These are phyloP conservation scores for Microplitis manilae DNA, from an alignment of 2,888 invertebrate genomes.

Conservation along the genomic window DNA sequence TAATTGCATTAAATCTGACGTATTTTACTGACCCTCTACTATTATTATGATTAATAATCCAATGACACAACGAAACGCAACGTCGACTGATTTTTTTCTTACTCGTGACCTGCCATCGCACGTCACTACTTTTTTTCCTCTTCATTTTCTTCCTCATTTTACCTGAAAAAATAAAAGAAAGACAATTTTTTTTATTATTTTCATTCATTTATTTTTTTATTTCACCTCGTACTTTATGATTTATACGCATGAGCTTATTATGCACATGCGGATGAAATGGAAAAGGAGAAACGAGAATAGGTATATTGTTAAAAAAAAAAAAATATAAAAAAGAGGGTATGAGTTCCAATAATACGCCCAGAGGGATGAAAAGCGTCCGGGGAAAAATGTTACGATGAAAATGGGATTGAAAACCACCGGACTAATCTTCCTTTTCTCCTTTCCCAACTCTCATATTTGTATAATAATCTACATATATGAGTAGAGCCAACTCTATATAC, in stretches of 20 bases:
- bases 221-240: conserved; percentile 19
- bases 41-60: conserved; percentile 12
- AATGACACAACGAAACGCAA: not conserved
- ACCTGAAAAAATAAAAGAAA: not conserved
- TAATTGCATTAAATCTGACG: conserved; percentile 44
- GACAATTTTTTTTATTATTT: not conserved
- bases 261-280: conserved; percentile 23
- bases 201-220: conserved; percentile 1
- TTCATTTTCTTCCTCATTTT: not conserved
- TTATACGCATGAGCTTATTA: conserved; percentile 35
- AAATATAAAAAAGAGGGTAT: conserved; percentile 41
- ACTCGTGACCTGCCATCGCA: not conserved
- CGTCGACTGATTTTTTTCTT: conserved; percentile 22
- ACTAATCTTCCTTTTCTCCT: conserved; percentile 63
- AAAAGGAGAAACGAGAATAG: conserved; percentile 20
- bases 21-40: conserved; percentile 20
- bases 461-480: conserved; percentile 15
- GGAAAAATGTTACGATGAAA: conserved; percentile 62
- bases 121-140: not conserved
- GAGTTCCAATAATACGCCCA: conserved; percentile 20
- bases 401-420: conserved; percentile 71
- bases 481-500: not conserved
- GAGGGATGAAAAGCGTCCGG: conserved; percentile 34
- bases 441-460: conserved; percentile 34
- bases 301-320: conserved; percentile 42